Evolutionary conservation across 2,797 vertebrate genomes (phyloP).

Genomic region (Phyllotis vaccarum): DNA sequence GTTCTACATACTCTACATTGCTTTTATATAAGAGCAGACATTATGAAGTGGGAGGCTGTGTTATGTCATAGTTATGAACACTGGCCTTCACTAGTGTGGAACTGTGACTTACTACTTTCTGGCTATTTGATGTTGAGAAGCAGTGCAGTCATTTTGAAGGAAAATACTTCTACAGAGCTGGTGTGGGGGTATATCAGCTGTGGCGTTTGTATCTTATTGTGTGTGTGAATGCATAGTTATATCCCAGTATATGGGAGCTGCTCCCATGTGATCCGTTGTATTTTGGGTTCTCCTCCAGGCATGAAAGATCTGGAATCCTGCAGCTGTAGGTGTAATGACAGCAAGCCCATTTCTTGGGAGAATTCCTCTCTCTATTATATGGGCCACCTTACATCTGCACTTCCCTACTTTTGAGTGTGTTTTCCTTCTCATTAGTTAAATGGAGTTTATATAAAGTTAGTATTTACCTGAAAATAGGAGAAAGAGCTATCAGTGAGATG

Average conservation of each 20-base stretch:
- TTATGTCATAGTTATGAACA: not conserved
- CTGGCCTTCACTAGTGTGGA: not conserved
- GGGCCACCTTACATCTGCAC: not conserved
- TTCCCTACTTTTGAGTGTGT: conserved; percentile 47
- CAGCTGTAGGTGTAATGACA: not conserved
- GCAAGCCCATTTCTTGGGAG: not conserved
- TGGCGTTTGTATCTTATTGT: conserved; percentile 60
- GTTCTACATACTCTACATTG: not conserved
- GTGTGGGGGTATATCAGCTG: conserved; percentile 32
- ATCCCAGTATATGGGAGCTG: not conserved
- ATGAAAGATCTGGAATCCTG: conserved; percentile 18
- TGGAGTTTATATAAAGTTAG: conserved; percentile 61
- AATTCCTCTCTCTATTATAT: conserved; percentile 37
- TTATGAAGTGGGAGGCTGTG: conserved; percentile 41
- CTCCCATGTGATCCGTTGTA: conserved; percentile 37
- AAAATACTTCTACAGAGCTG: conserved; percentile 16
- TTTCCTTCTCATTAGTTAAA: conserved; percentile 69
- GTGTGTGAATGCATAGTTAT: not conserved
- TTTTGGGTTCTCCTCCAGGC: conserved; percentile 42
- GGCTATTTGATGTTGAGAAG: not conserved
- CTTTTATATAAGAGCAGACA: not conserved
- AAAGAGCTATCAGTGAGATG: not conserved
- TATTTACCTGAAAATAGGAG: conserved; percentile 55
- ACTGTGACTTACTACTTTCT: conserved; percentile 63
- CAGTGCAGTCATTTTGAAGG: not conserved